Percentiles rank a stretch among this genome's conserved stretches.
Conservation (phyloP, 1,140 invertebrate species). For the Laodelphax striatellus region DNA sequence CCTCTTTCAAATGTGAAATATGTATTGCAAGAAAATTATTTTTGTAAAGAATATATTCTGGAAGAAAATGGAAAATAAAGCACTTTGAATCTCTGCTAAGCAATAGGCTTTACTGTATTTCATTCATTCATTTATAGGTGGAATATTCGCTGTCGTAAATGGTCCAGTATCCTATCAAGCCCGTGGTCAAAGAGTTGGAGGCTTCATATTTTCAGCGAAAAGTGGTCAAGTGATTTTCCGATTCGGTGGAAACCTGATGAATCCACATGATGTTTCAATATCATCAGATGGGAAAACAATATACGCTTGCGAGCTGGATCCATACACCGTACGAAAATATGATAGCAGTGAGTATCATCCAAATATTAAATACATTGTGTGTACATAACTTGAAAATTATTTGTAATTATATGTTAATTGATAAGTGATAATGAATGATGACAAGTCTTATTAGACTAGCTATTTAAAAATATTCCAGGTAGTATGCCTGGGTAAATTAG, state of each 20-base stretch:
- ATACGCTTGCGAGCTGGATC: conserved; percentile 62
- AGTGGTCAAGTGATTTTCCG: conserved; percentile 43
- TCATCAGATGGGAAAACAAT: conserved; percentile 49
- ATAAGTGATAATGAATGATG: too few relatives aligned
- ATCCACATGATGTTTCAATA: conserved; percentile 66
- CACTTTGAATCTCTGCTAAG: too few relatives aligned
- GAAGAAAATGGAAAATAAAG: too few relatives aligned
- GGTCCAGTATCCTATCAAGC: conserved; percentile 25
- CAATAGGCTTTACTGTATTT: background rate
- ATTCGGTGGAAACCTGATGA: conserved; percentile 45
- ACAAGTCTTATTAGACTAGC: too few relatives aligned
- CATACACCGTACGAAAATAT: conserved; percentile 52
- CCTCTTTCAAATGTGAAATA: too few relatives aligned
- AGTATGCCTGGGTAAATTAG: too few relatives aligned
- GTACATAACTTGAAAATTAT: background rate
- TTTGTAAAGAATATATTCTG: too few relatives aligned
- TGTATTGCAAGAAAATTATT: too few relatives aligned
- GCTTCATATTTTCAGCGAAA: conserved; percentile 52
- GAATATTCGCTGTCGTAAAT: conserved; percentile 37
- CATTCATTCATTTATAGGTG: conserved; percentile 25
- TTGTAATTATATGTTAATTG: too few relatives aligned
- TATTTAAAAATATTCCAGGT: too few relatives aligned
- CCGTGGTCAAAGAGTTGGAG: conserved; percentile 36
- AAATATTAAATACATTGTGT: background rate
- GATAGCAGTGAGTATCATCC: conserved; percentile 25